Conservation (phyloP, 2,113 vertebrate species). For the Poecilia latipinna region DNA sequence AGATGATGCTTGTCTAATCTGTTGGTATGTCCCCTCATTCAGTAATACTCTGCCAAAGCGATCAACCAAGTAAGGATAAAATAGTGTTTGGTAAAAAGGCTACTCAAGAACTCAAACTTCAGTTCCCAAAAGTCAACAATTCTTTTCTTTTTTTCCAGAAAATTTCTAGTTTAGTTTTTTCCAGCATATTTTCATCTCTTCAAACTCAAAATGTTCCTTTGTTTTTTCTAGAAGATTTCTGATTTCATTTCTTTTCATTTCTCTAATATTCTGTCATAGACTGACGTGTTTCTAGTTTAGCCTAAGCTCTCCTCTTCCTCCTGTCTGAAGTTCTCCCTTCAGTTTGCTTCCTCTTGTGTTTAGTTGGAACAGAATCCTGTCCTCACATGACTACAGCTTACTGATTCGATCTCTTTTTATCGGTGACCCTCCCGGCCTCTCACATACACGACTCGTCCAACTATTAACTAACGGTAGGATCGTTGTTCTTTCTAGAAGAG, state of each 20-base stretch:
- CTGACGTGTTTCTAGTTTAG: neutral
- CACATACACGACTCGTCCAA: neutral
- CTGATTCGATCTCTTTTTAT: slow-evolving; percentile 2
- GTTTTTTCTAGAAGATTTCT: no score
- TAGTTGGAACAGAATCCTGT: neutral
- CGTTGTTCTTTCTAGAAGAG: slow-evolving; percentile 25
- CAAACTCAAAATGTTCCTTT: no score
- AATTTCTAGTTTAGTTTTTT: no score
- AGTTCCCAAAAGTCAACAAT: no score
- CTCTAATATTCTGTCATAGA: no score
- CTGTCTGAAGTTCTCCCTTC: neutral
- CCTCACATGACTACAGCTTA: slow-evolving; percentile 12
- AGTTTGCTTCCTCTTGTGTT: slow-evolving; percentile 17
- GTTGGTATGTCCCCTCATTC: neutral
- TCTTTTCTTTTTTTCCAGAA: no score
- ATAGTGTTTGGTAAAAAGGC: no score
- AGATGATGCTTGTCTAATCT: neutral
- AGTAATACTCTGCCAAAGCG: neutral
- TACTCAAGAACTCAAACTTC: no score
- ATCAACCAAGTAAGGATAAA: no score
- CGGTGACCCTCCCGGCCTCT: neutral
- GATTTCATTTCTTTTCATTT: no score
- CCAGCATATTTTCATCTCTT: no score
- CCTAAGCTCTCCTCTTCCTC: neutral
- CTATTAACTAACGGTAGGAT: neutral